Evolutionary conservation across 2,888 invertebrate species (phyloP).

Genomic region (Tenthredo mesomela): DNA sequence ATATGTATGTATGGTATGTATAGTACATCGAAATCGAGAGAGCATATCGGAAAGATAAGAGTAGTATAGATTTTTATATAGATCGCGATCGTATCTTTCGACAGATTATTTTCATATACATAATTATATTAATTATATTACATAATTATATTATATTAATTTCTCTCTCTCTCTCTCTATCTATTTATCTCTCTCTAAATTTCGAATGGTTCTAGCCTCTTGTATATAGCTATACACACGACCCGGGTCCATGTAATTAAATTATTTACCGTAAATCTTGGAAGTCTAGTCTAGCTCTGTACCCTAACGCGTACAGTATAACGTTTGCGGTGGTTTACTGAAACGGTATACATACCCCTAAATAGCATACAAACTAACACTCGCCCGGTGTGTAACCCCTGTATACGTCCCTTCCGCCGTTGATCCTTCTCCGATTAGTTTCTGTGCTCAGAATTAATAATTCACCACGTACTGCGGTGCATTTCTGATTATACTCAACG

Average conservation of each 20-base stretch:
- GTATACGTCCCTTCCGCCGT: slow-evolving; percentile 26
- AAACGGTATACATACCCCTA: background rate
- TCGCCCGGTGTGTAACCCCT: background rate
- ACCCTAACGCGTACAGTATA: background rate
- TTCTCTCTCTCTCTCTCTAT: too few species aligned
- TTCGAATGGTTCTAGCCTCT: too few species aligned
- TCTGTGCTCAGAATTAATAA: slow-evolving; percentile 40
- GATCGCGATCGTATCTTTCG: too few species aligned
- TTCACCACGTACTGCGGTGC: slow-evolving; percentile 22
- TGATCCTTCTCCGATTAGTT: slow-evolving; percentile 41
- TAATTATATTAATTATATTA: too few species aligned
- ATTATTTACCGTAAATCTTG: background rate
- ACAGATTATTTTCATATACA: too few species aligned
- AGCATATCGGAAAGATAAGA: too few species aligned
- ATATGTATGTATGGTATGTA: too few species aligned
- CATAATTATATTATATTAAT: too few species aligned
- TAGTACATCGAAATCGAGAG: too few species aligned
- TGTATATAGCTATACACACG: background rate
- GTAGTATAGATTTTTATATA: too few species aligned
- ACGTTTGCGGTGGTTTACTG: background rate
- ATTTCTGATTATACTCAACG: slow-evolving; percentile 25
- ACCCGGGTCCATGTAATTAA: background rate
- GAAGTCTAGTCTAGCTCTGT: background rate
- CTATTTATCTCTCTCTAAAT: too few species aligned
- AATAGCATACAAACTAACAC: slow-evolving; percentile 1